Base-by-base conservation (phyloP, 2,113 vertebrate species). In the Triplophysa dalaica region DNA sequence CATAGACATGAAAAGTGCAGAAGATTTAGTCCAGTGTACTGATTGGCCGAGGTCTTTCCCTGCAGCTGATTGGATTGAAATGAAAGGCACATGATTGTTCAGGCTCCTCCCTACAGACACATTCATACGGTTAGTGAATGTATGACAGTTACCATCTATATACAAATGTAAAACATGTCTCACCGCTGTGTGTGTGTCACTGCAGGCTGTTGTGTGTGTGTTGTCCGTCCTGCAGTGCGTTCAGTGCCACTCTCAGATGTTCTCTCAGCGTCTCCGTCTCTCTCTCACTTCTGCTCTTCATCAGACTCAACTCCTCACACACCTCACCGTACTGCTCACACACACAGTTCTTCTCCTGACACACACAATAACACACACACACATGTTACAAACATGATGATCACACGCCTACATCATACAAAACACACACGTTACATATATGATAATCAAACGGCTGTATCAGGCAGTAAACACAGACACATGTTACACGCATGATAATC, bases 191-290 rank as follows among this genome's bases (percentile, higher is more conserved):
- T 62, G 50, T 24, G 26, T 26, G 65, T 94, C 89, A 96, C 9
- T 93, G 84, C 79, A 95, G 76, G 81, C 95, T 97, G 91, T 96
- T 96, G 65, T 93, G 91, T 79, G 93, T 83, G 0, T 88, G 89
- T 48, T 95, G 94, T 26, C 95, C 94, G 91, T 98, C 97, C 81
- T 94, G 93, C 84, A 99, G 91, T 21, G 97, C 97, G 0, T 94
- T 94, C 95, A 96, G 93, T 54, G 97, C 95, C 63, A 99, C 91
- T 80, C 93, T 95, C 86, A 99, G 86, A 81, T 98, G 96, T 82
- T 99, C 97, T 89, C 94, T 95, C 69, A 99, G 93, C 85, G 93
- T 94, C 87, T 95, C 93, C 0, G 98, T 95, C 92, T 99, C 97
- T 1, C 93, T 88, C 87, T 98, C 96, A 0, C 93, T 98, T n/a